Percentiles rank a stretch among this genome's conserved stretches.
Evolutionary conservation across 2,797 vertebrate genomes (phyloP).

Genomic region (Molossus alvarezi): DNA sequence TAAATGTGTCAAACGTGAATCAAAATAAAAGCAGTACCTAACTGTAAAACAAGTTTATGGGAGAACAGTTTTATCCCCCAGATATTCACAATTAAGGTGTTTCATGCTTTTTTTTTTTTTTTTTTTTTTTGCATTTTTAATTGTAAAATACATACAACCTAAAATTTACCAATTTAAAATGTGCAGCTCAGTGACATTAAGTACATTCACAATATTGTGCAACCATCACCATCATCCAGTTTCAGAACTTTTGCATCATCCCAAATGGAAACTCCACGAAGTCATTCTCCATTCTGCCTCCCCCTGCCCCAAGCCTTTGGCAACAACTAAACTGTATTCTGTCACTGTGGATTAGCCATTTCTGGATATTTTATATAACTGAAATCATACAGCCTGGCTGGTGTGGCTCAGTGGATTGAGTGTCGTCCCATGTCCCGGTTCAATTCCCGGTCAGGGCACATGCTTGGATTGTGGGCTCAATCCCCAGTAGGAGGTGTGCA

Average conservation of each 20-base stretch:
- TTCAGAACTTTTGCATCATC: not conserved
- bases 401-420: too few relatives aligned
- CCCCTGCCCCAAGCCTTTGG: not conserved
- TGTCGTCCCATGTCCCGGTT: too few relatives aligned
- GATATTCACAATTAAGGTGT: not conserved
- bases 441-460: too few relatives aligned
- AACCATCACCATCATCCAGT: not conserved
- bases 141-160: not conserved
- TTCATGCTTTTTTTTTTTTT: not conserved
- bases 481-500: too few relatives aligned
- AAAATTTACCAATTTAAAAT: conserved; percentile 32
- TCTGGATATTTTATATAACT: not conserved
- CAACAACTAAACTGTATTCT: not conserved
- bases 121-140: not conserved
- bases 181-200: not conserved
- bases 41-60: not conserved
- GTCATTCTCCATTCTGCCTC: not conserved
- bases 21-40: conserved; percentile 43
- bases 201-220: not conserved
- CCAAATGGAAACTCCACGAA: not conserved
- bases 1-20: not conserved
- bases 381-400: not conserved
- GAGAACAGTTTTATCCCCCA: not conserved
- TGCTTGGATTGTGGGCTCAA: too few relatives aligned
- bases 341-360: not conserved